Percentiles rank a stretch among this genome's conserved stretches.
Conservation (phyloP, 2,113 vertebrate genomes). For the Psilopsiagon aymara region DNA sequence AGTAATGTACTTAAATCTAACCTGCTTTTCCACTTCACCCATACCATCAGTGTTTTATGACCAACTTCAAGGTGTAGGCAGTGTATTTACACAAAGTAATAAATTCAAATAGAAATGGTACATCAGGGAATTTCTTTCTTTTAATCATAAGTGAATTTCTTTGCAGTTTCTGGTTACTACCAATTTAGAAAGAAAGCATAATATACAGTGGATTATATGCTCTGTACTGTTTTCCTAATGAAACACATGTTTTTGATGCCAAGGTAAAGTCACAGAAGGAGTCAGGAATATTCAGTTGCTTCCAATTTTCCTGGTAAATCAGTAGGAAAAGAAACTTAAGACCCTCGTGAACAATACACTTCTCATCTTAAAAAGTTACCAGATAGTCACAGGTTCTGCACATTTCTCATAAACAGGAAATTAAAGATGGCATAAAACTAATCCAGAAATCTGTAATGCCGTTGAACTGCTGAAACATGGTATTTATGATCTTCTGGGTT, state of each 20-base stretch:
- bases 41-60: not conserved
- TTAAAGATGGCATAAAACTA: not conserved
- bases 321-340: not conserved
- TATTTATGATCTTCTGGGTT: not conserved
- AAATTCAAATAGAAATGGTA: conserved; percentile 22
- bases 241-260: not conserved
- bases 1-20: not conserved
- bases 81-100: conserved; percentile 5
- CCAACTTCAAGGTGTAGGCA: conserved; percentile 3
- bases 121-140: not conserved
- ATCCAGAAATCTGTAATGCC: not conserved
- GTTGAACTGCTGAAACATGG: not conserved
- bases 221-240: not conserved
- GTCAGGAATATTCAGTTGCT: conserved; percentile 1
- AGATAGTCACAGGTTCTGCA: not conserved
- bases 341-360: not conserved
- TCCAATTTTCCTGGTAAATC: conserved; percentile 10
- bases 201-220: not conserved
- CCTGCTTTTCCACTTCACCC: conserved; percentile 30
- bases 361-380: not conserved
- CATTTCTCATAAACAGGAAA: not conserved
- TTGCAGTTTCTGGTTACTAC: not conserved
- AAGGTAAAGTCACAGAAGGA: conserved; percentile 3
- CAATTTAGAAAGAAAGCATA: not conserved
- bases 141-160: not conserved